Conservation (phyloP, 2,113 vertebrate species). For the Chrysochloris asiatica region DNA sequence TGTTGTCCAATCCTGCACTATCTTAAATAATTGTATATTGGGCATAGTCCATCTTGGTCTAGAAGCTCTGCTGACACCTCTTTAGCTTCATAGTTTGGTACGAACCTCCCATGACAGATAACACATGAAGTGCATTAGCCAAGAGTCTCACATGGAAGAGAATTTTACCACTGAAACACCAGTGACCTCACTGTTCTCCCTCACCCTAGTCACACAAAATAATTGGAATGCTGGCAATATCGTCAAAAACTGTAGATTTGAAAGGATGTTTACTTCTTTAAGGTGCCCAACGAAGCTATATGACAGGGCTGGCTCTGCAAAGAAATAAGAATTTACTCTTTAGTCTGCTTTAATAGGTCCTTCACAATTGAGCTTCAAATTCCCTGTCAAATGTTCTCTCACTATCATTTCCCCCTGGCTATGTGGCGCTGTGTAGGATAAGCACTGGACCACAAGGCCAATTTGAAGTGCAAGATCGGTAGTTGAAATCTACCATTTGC, state of each 20-base stretch:
- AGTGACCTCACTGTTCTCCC: not conserved
- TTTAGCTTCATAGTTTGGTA: not conserved
- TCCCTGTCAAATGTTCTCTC: not conserved
- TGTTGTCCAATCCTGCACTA: not conserved
- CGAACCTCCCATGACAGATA: not conserved
- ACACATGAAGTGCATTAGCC: not conserved
- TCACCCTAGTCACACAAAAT: not conserved
- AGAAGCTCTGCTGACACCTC: too few relatives aligned
- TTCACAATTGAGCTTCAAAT: not conserved
- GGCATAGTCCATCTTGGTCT: too few relatives aligned
- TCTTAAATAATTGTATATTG: not conserved
- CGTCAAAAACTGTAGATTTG: not conserved
- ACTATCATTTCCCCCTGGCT: not conserved
- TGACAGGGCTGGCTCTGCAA: not conserved
- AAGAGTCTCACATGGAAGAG: not conserved
- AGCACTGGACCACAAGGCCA: too few relatives aligned
- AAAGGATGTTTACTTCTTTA: not conserved
- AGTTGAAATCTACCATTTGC: too few relatives aligned
- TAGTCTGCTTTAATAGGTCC: not conserved
- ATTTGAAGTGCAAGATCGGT: too few relatives aligned
- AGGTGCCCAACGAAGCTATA: not conserved
- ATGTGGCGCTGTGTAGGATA: too few relatives aligned
- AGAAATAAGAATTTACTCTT: not conserved
- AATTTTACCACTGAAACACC: not conserved
- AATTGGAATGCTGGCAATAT: not conserved